phyloP scores from a whole-genome alignment of 2,888 invertebrate genomes.

The Coelinius sp. region DNA sequence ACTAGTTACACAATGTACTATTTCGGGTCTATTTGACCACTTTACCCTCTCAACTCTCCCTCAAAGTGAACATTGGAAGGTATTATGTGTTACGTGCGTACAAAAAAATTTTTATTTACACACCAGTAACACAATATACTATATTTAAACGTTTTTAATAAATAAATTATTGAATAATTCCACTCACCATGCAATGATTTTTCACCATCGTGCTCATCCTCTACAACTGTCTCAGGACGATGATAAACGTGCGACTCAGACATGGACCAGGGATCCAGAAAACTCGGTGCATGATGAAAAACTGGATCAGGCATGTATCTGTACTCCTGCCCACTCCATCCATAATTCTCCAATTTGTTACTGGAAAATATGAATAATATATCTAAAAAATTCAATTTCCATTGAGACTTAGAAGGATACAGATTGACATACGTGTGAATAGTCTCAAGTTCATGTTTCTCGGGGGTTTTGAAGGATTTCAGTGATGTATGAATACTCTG shows the following conservation, averaged over 20 bases:
- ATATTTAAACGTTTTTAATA: no score
- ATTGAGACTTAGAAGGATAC: background rate
- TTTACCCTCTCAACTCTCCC: no score
- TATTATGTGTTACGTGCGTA: no score
- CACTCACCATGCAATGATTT: background rate
- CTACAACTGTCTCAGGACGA: constrained; percentile 35
- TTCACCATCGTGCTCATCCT: constrained; percentile 45
- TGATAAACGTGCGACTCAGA: constrained; percentile 2
- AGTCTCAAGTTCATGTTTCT: constrained; percentile 49
- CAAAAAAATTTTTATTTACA: background rate
- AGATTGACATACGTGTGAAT: constrained; percentile 49
- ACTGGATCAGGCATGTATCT: constrained; percentile 49
- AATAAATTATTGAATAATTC: background rate
- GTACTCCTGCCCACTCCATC: constrained; percentile 56
- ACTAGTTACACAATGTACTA: no score
- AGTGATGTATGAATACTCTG: constrained; percentile 34
- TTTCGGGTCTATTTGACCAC: no score
- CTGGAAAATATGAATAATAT: constrained; percentile 44
- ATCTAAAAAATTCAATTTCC: constrained; percentile 5
- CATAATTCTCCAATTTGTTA: constrained; percentile 51
- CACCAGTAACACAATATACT: no score
- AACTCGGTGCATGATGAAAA: constrained; percentile 40
- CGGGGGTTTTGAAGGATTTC: constrained; percentile 50
- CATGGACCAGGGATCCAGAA: constrained; percentile 43
- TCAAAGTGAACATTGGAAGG: no score